Conservation (phyloP, 2,888 invertebrate genomes). For the Theretra japonica region DNA sequence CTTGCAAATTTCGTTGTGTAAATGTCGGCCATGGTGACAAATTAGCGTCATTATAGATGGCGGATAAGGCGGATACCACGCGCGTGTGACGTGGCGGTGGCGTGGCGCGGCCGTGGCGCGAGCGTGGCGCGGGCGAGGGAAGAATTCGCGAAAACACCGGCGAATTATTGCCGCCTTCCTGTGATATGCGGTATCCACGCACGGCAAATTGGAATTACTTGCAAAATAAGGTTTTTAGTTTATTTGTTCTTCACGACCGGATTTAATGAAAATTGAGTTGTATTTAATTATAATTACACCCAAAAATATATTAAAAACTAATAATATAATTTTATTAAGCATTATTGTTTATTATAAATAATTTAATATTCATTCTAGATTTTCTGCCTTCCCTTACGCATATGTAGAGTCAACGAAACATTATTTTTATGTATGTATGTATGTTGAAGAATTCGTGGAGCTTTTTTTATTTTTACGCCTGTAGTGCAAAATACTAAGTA, state of each 20-base stretch:
- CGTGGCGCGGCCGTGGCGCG: conserved; percentile 39
- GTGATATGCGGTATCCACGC: conserved; percentile 61
- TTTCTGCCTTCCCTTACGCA: too few relatives aligned
- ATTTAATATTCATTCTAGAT: too few relatives aligned
- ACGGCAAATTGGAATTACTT: conserved; percentile 36
- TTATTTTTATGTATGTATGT: too few relatives aligned
- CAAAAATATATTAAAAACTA: too few relatives aligned
- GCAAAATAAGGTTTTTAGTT: neutral
- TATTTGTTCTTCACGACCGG: too few relatives aligned
- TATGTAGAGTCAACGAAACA: too few relatives aligned
- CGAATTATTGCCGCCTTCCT: conserved; percentile 75
- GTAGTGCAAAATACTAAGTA: too few relatives aligned
- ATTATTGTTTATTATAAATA: too few relatives aligned
- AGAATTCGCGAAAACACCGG: conserved; percentile 80
- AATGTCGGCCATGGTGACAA: conserved; percentile 25
- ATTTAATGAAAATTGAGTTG: neutral
- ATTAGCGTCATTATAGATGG: conserved; percentile 27
- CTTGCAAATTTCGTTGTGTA: neutral
- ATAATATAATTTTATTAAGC: too few relatives aligned
- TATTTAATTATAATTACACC: too few relatives aligned
- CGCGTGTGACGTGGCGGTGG: conserved; percentile 17
- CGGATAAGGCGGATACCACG: conserved; percentile 26
- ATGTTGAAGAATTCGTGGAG: too few relatives aligned
- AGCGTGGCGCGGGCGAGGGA: conserved; percentile 54
- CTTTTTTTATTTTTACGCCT: too few relatives aligned